Base-by-base conservation (phyloP, 2,888 invertebrate genomes). In the Dexiosoma caninum region DNA sequence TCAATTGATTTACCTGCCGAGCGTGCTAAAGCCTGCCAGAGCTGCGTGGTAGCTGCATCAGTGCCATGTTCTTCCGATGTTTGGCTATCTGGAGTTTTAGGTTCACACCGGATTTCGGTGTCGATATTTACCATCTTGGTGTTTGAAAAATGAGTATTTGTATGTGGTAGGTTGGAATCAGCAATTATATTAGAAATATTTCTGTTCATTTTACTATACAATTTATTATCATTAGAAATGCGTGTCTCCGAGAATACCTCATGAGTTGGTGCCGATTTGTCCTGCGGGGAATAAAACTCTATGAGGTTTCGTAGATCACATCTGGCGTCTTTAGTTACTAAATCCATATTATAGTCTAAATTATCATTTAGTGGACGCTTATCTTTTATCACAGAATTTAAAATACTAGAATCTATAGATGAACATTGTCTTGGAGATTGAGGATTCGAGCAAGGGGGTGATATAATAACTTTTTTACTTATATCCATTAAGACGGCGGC, bases 261-360 rank as follows among this genome's bases (percentile, higher is more conserved):
- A 23, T 40, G 23, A 5, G 69, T 32, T 53, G 10, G 19, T 60
- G 30, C 14, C 62, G 76, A 84, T 53, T 70, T 78, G 23, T 83
- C 78, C 82, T 86, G 91, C 86, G 91, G 91, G 37, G 91, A 91
- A 88, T 82, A 83, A 55, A 93, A 55, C 37, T 1, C 94, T 94
- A 46, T 40, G 5, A 55, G n/a, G 27, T 60, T 55, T 46, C 44
- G 30, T 46, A 82, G 82, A 74, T 86, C 85, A 78, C 57, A 84
- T 84, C 83, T 86, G 64, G 74, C 81, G 76, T 86, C 86, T 84
- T 88, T 88, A 23, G 85, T 83, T 70, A 88, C 85, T 75, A 87
- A 80, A 78, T 87, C 87, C 74, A 86, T 86, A 84, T 88, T 87
- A 71, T 85, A 83, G 40, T 83, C 85, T 81, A 84, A 84, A 78